Percentiles rank a stretch among this genome's conserved stretches.
Conservation (phyloP, 2,888 invertebrate genomes). For the Allophyes oxyacanthae region DNA sequence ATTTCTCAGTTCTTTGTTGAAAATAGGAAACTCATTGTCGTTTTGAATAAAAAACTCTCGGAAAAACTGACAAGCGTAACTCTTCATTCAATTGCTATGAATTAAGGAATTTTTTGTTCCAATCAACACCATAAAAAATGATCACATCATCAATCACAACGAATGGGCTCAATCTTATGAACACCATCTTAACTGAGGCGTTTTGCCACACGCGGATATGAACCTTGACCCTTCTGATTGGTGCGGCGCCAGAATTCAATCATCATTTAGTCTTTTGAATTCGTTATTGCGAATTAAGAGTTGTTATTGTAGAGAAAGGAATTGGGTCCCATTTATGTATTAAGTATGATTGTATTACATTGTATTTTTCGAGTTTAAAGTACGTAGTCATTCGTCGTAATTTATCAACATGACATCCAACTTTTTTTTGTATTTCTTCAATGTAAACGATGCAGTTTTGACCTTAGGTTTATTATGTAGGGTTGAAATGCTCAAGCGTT, state of each 20-base stretch:
- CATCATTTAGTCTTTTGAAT: conserved; percentile 44
- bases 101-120: conserved; percentile 43
- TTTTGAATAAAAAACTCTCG: no score
- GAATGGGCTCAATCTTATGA: conserved; percentile 29
- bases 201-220: conserved; percentile 40
- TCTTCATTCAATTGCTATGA: conserved; percentile 25
- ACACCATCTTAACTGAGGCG: conserved; percentile 40
- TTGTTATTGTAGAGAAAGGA: conserved; percentile 15
- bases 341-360: conserved; percentile 24
- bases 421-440: no score
- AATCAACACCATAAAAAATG: conserved; percentile 39
- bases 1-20: no score
- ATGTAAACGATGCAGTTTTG: no score
- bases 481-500: no score
- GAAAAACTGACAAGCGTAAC: conserved; percentile 17
- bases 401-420: background rate
- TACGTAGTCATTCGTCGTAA: background rate
- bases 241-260: conserved; percentile 54
- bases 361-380: background rate
- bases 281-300: conserved; percentile 36
- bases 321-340: conserved; percentile 13
- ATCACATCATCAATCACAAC: conserved; percentile 39
- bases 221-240: conserved; percentile 54
- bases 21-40: background rate
- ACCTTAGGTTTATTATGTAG: no score